Evolutionary conservation across 2,113 vertebrate genomes (phyloP).

Genomic region (Loxodonta africana): DNA sequence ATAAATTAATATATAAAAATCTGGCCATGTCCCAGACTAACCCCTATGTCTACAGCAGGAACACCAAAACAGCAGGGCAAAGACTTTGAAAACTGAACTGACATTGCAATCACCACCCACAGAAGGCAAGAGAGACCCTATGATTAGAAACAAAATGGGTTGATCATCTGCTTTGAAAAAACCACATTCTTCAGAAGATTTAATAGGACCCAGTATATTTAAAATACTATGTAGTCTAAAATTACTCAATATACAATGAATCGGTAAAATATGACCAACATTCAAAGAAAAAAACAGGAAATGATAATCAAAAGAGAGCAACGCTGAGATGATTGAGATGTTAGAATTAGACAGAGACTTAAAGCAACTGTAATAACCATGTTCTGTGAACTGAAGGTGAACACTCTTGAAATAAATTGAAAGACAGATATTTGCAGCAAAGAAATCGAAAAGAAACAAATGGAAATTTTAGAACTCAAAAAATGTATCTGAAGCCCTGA

Average conservation of each 20-base stretch:
- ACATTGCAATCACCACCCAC: neutral
- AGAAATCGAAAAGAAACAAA: neutral
- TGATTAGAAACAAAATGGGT: neutral
- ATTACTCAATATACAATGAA: neutral
- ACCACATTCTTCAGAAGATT: neutral
- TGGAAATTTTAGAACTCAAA: slow-evolving; percentile 17
- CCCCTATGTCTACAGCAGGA: neutral
- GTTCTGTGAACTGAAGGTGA: too few relatives aligned
- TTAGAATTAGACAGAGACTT: neutral
- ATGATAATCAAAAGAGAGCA: neutral
- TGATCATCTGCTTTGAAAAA: neutral
- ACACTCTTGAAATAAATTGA: too few relatives aligned
- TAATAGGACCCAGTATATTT: neutral
- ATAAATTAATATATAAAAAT: neutral
- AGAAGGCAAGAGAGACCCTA: neutral
- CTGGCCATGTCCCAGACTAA: neutral
- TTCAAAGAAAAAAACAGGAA: neutral
- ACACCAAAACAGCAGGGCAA: neutral
- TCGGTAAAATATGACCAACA: neutral
- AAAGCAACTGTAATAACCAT: neutral
- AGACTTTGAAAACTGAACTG: neutral
- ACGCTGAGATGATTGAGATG: neutral
- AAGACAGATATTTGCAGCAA: too few relatives aligned
- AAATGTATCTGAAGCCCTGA: neutral
- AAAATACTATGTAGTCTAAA: neutral